These are phyloP conservation scores for Orthosia gothica DNA, from an alignment of 2,888 invertebrate species.

Conservation along the genomic window DNA sequence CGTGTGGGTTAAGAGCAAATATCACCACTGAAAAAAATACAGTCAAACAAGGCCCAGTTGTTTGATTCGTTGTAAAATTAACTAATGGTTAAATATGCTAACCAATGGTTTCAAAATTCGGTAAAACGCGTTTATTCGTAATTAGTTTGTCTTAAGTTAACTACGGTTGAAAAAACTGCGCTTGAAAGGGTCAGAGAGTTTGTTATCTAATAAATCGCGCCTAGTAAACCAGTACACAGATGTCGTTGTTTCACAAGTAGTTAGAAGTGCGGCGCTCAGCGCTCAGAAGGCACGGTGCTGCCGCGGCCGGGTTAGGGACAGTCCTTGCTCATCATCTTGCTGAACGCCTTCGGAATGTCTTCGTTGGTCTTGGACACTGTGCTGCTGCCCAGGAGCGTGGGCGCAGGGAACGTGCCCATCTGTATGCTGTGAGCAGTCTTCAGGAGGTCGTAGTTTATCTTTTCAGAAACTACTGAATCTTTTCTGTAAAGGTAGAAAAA, in stretches of 20 bases:
- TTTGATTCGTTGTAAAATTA: too few relatives aligned
- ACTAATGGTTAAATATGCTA: too few relatives aligned
- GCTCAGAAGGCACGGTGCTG: conserved; percentile 55
- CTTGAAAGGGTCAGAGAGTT: background rate
- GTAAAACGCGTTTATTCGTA: too few relatives aligned
- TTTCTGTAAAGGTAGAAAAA: conserved; percentile 89
- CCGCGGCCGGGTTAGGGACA: conserved; percentile 79
- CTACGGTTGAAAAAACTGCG: too few relatives aligned
- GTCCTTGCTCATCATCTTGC: conserved; percentile 90
- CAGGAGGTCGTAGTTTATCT: conserved; percentile 97
- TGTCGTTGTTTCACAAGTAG: conserved; percentile 60
- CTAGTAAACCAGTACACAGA: conserved; percentile 13
- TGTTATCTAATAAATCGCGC: background rate
- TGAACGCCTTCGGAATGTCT: conserved; percentile 95
- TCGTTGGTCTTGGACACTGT: conserved; percentile 95
- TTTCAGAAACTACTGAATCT: conserved; percentile 97
- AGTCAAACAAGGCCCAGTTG: too few relatives aligned
- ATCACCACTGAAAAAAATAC: background rate
- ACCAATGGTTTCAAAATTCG: too few relatives aligned
- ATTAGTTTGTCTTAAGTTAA: too few relatives aligned
- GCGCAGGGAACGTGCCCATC: conserved; percentile 93
- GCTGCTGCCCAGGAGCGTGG: conserved; percentile 94
- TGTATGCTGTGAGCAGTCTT: conserved; percentile 95
- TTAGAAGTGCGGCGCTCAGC: conserved; percentile 44
- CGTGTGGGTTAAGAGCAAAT: background rate